Percentiles rank a stretch among this genome's conserved stretches.
Conservation (phyloP, 2,113 vertebrate species). For the Strigops habroptila region DNA sequence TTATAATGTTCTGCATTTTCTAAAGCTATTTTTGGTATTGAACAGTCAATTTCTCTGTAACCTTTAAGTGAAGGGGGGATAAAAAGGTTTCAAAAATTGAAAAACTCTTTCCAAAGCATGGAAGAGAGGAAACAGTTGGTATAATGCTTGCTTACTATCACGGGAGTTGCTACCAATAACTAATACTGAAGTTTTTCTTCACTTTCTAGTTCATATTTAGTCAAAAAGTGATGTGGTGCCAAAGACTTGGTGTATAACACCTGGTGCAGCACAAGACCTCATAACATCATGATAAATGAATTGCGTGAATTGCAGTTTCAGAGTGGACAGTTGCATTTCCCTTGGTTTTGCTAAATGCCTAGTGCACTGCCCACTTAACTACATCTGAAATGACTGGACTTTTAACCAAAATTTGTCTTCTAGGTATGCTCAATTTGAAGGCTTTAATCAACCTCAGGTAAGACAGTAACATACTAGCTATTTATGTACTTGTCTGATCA, state of each 20-base stretch:
- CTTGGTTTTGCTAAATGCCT: background rate
- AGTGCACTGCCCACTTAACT: accelerated
- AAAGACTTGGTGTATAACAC: background rate
- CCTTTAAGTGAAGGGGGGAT: background rate
- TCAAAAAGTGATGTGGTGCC: background rate
- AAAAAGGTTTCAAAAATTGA: background rate
- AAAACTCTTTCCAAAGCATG: background rate
- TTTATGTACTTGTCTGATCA: background rate
- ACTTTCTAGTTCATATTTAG: background rate
- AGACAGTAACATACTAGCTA: background rate
- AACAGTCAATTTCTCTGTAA: background rate
- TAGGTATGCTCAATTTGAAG: background rate
- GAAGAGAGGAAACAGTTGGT: background rate
- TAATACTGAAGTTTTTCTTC: background rate
- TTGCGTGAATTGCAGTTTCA: background rate
- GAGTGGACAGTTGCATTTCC: background rate
- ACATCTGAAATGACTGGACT: background rate
- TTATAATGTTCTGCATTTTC: background rate
- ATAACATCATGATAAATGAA: background rate
- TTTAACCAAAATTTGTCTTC: background rate
- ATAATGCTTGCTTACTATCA: background rate
- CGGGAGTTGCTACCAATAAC: background rate
- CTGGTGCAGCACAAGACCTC: background rate
- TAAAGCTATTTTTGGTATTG: background rate
- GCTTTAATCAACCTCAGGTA: background rate